Conservation (phyloP, 2,888 invertebrate genomes). For the Cheilosia urbana region DNA sequence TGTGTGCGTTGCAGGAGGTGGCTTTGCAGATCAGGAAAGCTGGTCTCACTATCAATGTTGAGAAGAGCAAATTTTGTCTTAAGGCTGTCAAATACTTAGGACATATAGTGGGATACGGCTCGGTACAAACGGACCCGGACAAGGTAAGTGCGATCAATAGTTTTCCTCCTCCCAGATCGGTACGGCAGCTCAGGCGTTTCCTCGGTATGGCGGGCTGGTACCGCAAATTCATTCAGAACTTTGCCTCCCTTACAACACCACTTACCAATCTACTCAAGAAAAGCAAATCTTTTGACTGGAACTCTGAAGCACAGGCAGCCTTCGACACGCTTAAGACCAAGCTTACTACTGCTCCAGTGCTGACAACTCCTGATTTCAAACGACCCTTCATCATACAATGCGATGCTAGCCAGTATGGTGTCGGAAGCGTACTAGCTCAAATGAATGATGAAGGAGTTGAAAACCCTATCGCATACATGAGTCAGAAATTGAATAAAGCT, state of each 20-base stretch:
- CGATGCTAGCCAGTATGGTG: slow-evolving; percentile 39
- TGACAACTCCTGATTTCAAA: slow-evolving; percentile 42
- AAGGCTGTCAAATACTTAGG: slow-evolving; percentile 67
- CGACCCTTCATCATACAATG: slow-evolving; percentile 35
- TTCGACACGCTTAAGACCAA: slow-evolving; percentile 15
- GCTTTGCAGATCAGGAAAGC: slow-evolving; percentile 15
- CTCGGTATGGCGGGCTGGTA: slow-evolving; percentile 72
- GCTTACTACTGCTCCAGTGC: slow-evolving; percentile 34
- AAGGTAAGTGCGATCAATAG: slow-evolving; percentile 62
- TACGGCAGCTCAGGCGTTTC: slow-evolving; percentile 58
- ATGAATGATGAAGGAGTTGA: slow-evolving; percentile 19
- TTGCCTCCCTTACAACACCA: slow-evolving; percentile 29
- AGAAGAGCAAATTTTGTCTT: slow-evolving; percentile 58
- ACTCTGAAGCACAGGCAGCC: slow-evolving; percentile 1
- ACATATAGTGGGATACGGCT: slow-evolving; percentile 63
- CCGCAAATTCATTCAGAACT: slow-evolving; percentile 41
- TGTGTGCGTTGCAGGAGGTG: neutral
- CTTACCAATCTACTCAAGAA: slow-evolving; percentile 35
- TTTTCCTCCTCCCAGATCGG: slow-evolving; percentile 46
- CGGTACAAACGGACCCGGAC: slow-evolving; percentile 54
- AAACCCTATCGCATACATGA: slow-evolving; percentile 21
- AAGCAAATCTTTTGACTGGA: slow-evolving; percentile 22
- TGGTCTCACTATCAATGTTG: slow-evolving; percentile 53
- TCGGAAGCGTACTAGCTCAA: slow-evolving; percentile 27
- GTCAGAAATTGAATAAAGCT: slow-evolving; percentile 21